Base-by-base conservation (phyloP, 2,888 invertebrate genomes). In the Oscheius sp. region DNA sequence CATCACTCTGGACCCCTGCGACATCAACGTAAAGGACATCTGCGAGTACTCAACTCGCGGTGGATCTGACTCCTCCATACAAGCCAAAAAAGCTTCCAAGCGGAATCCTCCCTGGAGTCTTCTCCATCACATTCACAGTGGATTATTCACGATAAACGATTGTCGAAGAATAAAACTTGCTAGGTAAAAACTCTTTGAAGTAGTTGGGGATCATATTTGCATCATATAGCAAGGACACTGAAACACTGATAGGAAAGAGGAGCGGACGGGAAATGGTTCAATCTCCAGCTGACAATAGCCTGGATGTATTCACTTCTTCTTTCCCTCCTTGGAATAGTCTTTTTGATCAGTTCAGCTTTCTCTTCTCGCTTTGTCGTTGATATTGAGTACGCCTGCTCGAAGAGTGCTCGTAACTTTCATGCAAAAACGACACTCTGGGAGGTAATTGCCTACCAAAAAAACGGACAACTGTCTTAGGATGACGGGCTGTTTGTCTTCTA, bases 391-490 rank as follows among this genome's bases (percentile, higher is more conserved):
- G 17, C 12, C 55, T 55, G 55, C 20, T 37, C 37, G 2, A 34
- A 29, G 20, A 34, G 20, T 33, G 17, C 33, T 12, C 2, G 10
- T 2, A 52, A 6, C 17, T 55, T 33, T 10, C n/a, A 55, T 2
- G 55, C 55, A 17, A 55, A 37, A 34, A 55, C 55, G 17, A 55
- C 55, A 3, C 17, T 55, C 17, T 55, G 55, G 55, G 55, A 55
- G 55, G 55, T 55, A 55, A 34, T 17, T 34, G 20, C 15, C n/a
- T n/a, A 17, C 17, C 17, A 5, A 15, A 17, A 20, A n/a, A n/a
- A 10, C 6, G 3, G 2, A n/a, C n/a, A 31, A 3, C 15, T 33
- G 12, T 20, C 23, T 33, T 34, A 55, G 55, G 55, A 55, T 34
- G 55, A 55, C 17, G 55, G 55, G 5, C 33, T 55, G 17, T 34